Percentiles rank a stretch among this genome's conserved stretches.
Conservation (phyloP, 1,140 invertebrate genomes). For the Calliopsis andreniformis region DNA sequence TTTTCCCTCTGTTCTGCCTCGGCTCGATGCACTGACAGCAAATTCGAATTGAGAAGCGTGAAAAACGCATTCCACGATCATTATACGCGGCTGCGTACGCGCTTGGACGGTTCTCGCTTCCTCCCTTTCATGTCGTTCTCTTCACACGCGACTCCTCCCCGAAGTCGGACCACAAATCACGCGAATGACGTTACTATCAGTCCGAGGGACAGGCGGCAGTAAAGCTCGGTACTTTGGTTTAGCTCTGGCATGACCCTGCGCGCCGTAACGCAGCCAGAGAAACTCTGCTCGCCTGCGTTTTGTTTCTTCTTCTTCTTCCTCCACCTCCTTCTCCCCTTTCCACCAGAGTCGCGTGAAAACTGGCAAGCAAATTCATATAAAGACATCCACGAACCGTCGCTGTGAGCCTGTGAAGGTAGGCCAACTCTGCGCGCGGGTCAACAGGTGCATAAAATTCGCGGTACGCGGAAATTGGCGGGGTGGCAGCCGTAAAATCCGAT, state of each 20-base stretch:
- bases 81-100: slow-evolving; percentile 58
- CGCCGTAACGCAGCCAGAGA: slow-evolving; percentile 29
- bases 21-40: slow-evolving; percentile 57
- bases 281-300: slow-evolving; percentile 27
- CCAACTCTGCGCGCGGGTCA: slow-evolving; percentile 42
- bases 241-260: slow-evolving; percentile 28
- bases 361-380: not conserved
- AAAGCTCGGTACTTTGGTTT: slow-evolving; percentile 66
- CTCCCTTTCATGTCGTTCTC: slow-evolving; percentile 11
- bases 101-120: slow-evolving; percentile 20
- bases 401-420: not conserved
- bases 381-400: slow-evolving; percentile 15
- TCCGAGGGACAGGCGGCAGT: slow-evolving; percentile 65
- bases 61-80: slow-evolving; percentile 73
- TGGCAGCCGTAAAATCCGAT: slow-evolving; percentile 57
- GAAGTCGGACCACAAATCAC: slow-evolving; percentile 71
- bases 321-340: no score
- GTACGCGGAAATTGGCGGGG: slow-evolving; percentile 63
- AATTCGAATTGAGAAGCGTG: slow-evolving; percentile 75
- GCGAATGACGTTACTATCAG: slow-evolving; percentile 68
- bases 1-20: not conserved
- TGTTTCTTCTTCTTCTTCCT: not conserved
- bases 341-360: slow-evolving; percentile 13
- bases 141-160: slow-evolving; percentile 43
- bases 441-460: slow-evolving; percentile 65